Evolutionary conservation across 2,888 invertebrate species (phyloP), one percentile per base, ranked within the genome.

Genomic region (Ophonus ardosiacus): DNA sequence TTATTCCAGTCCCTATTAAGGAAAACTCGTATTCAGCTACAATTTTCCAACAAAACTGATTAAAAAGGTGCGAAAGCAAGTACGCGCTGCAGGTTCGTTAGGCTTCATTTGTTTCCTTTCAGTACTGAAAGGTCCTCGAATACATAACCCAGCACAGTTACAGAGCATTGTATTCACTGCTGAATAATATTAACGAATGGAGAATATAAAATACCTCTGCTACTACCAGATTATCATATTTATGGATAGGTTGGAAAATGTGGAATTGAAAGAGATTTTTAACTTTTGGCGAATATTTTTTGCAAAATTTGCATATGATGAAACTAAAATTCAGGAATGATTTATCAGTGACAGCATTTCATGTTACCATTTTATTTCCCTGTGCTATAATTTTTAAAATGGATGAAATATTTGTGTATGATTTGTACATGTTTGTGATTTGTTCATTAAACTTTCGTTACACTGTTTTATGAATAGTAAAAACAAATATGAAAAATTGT

Each of bases 51-150:
- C 7, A 68, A 68, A n/a, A n/a, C 31, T 24, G 68, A 24, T 13
- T 63, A 38, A 31, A n/a, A 38, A 68, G 38, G 68, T 68, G 43
- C 51, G 51, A 51, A 51, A 10, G 43, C 43, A 10, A 0, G 10
- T 51, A 51, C 17, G 15, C 15, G 40, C 57, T 18, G 24, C 40
- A 21, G 13, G 78, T 57, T 78, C 78, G 78, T 78, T 78, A 78
- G 40, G 57, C 57, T 57, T 78, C 31, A 78, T 78, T 78, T 78
- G 78, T 78, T 78, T 78, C 74, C 57, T 78, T 71, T 71, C 38
- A 18, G 17, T 7, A 13, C 24, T 40, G 68, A 68, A 65, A 65
- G 31, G 38, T 68, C 8, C 63, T 63, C 6, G 38, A 13, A 8
- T 5, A 7, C 24, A 18, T 3, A 68, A 68, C 13, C 43, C 43